Conservation (phyloP, 2,888 invertebrate genomes). For the Cryptus armator region DNA sequence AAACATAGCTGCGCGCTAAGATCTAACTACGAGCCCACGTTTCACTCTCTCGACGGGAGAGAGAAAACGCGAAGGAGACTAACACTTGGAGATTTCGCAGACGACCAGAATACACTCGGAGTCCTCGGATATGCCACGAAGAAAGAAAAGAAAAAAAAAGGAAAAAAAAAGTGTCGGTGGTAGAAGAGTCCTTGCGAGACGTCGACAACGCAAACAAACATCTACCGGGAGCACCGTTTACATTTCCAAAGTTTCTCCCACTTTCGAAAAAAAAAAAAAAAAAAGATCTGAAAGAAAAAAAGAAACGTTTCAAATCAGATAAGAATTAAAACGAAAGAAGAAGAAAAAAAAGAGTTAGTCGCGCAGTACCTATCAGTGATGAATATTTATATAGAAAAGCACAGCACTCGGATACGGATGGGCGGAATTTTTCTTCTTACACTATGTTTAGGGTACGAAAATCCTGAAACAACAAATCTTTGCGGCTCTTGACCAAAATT, state of each 20-base stretch:
- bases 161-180: constrained; percentile 17
- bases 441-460: constrained; percentile 61
- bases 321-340: constrained; percentile 7
- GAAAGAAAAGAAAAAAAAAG: constrained; percentile 5
- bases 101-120: constrained; percentile 44
- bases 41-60: not conserved
- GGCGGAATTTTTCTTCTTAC: constrained; percentile 25
- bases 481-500: constrained; percentile 53
- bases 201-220: constrained; percentile 52
- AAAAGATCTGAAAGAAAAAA: constrained; percentile 14
- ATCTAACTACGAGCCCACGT: constrained; percentile 4
- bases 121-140: constrained; percentile 6
- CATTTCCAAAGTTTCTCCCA: constrained; percentile 18
- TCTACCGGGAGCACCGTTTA: constrained; percentile 54
- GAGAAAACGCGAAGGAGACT: not conserved
- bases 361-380: constrained; percentile 25
- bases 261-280: not conserved
- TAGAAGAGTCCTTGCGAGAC: constrained; percentile 42
- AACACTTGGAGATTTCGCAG: constrained; percentile 29
- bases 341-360: constrained; percentile 18
- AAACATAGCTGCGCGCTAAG: constrained; percentile 41
- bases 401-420: not conserved
- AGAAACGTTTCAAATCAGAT: constrained; percentile 33
- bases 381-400: constrained; percentile 38
- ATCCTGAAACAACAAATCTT: constrained; percentile 76